Evolutionary conservation across 2,888 invertebrate species (phyloP).

Genomic region (Tanytarsus gracilentus): DNA sequence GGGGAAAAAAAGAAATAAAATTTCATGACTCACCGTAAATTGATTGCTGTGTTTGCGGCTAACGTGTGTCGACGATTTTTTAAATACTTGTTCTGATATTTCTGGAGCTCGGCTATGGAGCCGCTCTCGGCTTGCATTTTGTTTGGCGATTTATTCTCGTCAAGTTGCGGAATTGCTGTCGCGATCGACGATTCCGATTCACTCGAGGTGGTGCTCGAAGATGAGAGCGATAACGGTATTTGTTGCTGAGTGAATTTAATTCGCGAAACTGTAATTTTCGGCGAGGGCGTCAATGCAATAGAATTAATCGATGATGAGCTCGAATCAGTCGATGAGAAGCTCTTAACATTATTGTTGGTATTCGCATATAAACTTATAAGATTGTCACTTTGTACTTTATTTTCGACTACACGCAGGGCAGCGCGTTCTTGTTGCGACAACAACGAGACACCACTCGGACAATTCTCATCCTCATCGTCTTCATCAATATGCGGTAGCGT

Average conservation of each 20-base stretch:
- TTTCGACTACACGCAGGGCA: conserved; percentile 48
- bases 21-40: conserved; percentile 73
- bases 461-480: conserved; percentile 59
- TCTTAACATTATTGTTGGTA: conserved; percentile 34
- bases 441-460: conserved; percentile 47
- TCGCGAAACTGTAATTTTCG: conserved; percentile 19
- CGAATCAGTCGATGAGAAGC: conserved; percentile 33
- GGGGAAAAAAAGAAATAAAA: background rate
- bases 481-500: conserved; percentile 74
- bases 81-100: conserved; percentile 77
- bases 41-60: conserved; percentile 46
- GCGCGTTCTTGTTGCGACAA: conserved; percentile 47
- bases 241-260: conserved; percentile 35
- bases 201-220: conserved; percentile 32
- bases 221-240: conserved; percentile 32
- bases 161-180: conserved; percentile 43
- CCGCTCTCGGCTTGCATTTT: conserved; percentile 91
- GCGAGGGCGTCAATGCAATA: conserved; percentile 37
- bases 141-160: conserved; percentile 41
- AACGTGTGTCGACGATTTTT: conserved; percentile 80
- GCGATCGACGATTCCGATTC: conserved; percentile 36
- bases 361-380: conserved; percentile 33
- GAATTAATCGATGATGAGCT: conserved; percentile 40
- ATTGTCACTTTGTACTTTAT: conserved; percentile 45
- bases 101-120: conserved; percentile 80